A percentile compares a stretch with the other conserved stretches of the same genome.
These are phyloP conservation scores for Palythoa grandis DNA, from an alignment of 92 coral and sea anemone species.

Conservation along the genomic window DNA sequence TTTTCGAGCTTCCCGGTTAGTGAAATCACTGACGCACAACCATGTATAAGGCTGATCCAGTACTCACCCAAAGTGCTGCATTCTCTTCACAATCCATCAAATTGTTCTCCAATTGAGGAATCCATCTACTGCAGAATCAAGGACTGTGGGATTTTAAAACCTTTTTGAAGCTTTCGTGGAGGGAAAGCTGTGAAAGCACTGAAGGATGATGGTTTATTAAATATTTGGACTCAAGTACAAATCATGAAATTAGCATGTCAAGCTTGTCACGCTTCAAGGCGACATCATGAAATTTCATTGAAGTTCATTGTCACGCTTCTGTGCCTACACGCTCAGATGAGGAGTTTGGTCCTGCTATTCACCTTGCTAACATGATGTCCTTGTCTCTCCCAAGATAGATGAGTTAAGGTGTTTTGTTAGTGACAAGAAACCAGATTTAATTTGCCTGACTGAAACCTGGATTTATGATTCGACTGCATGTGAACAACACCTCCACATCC, in stretches of 20 bases:
- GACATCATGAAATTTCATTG: neutral
- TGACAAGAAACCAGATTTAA: slow-evolving; percentile 36
- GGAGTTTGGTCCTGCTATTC: slow-evolving; percentile 28
- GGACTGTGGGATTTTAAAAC: neutral
- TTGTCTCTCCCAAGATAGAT: slow-evolving; percentile 20
- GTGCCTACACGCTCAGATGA: neutral
- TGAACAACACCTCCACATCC: slow-evolving; percentile 38
- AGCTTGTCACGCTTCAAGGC: neutral
- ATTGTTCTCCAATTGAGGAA: neutral
- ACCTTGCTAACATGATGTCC: slow-evolving; percentile 53
- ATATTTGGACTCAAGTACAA: neutral
- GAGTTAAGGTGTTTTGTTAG: slow-evolving; percentile 40
- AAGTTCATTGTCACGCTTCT: neutral
- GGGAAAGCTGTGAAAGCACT: neutral
- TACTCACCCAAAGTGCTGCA: neutral
- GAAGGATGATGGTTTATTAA: too few species aligned
- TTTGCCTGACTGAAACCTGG: slow-evolving; percentile 50
- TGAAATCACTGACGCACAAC: too few species aligned
- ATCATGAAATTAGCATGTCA: neutral
- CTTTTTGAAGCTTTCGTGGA: neutral
- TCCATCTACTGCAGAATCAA: neutral
- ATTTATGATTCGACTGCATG: slow-evolving; percentile 4
- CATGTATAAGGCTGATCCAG: too few species aligned
- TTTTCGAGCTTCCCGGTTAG: too few species aligned
- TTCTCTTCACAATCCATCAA: neutral